Conservation (phyloP, 2,113 vertebrate genomes). For the Mormyrus iriodes region DNA sequence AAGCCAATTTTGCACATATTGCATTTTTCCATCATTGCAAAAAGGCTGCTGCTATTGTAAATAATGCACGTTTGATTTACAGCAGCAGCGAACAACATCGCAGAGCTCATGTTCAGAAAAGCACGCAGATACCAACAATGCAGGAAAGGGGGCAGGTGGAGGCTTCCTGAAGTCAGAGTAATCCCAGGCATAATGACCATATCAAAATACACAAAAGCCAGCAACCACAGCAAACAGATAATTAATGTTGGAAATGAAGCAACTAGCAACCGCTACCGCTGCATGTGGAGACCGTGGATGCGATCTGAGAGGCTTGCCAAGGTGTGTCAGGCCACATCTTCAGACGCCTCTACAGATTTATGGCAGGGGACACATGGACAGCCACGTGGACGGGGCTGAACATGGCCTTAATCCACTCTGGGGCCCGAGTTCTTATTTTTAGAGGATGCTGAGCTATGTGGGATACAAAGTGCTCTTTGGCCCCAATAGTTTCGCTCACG, state of each 20-base stretch:
- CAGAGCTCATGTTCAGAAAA: not conserved
- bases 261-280: not conserved
- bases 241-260: not conserved
- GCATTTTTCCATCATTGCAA: not conserved
- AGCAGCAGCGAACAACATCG: not conserved
- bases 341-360: too few relatives aligned
- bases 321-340: not conserved
- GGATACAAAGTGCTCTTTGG: not conserved
- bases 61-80: not conserved
- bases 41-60: not conserved
- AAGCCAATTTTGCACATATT: not conserved
- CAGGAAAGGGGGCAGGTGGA: not conserved
- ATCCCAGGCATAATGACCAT: not conserved
- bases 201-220: not conserved
- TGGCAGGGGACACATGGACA: too few relatives aligned
- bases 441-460: not conserved
- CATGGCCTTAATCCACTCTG: not conserved
- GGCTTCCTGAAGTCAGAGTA: not conserved
- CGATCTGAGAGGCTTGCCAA: not conserved
- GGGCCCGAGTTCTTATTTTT: not conserved
- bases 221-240: not conserved
- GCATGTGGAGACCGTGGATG: not conserved
- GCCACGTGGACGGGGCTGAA: not conserved
- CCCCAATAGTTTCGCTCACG: not conserved
- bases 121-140: not conserved